Evolutionary conservation across 1,140 invertebrate genomes (phyloP).

Genomic region (Euwallacea fornicatus): DNA sequence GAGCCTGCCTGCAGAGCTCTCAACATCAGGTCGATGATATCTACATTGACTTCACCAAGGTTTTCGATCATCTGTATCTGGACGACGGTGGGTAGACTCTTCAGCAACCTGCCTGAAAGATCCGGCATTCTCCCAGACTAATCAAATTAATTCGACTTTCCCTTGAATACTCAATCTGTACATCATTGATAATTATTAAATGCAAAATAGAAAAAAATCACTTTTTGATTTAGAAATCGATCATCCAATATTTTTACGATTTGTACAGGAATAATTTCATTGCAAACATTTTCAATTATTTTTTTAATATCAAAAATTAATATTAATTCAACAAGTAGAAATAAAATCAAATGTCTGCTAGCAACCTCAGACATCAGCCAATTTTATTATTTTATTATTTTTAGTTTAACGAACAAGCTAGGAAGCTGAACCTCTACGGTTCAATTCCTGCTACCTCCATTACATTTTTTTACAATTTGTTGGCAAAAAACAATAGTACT

Average conservation of each 20-base stretch:
- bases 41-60: no score
- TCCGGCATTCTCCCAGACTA: background rate
- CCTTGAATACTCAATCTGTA: background rate
- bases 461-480: no score
- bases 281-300: no score
- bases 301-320: background rate
- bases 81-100: background rate
- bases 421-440: no score
- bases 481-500: no score
- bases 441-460: no score
- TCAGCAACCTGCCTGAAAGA: background rate
- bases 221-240: background rate
- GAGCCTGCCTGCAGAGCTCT: no score
- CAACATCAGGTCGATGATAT: no score
- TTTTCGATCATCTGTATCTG: background rate
- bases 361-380: background rate
- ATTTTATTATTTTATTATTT: no score
- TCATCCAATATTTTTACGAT: background rate
- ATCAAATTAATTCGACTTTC: background rate
- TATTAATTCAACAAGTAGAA: conserved; percentile 1
- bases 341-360: background rate
- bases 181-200: conserved; percentile 5
- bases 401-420: no score
- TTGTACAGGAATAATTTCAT: no score
- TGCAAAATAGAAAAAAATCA: background rate